These are phyloP conservation scores for Sciaenops ocellatus DNA, from an alignment of 2,797 vertebrate species.

Conservation along the genomic window DNA sequence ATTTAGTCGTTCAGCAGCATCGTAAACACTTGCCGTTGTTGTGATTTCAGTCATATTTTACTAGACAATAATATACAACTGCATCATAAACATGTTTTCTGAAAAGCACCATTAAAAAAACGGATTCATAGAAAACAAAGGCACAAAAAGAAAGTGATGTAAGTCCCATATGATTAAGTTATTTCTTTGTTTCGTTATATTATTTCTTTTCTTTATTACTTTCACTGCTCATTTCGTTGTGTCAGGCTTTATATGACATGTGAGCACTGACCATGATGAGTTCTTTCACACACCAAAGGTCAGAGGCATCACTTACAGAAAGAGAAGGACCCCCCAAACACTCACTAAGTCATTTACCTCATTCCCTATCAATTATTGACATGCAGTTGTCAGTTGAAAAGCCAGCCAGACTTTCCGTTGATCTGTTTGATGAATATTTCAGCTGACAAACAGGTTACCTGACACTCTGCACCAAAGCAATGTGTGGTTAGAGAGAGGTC, in stretches of 20 bases:
- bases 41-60: neutral
- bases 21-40: neutral
- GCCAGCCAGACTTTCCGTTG: conserved; percentile 82
- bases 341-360: conserved; percentile 68
- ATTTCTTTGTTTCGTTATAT: neutral
- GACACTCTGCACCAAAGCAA: conserved; percentile 70
- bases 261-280: conserved; percentile 66
- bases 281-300: conserved; percentile 85
- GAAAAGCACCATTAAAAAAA: neutral
- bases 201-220: conserved; percentile 78
- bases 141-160: neutral
- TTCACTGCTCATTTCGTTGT: conserved; percentile 85
- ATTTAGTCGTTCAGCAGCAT: neutral
- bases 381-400: conserved; percentile 77
- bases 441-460: conserved; percentile 81
- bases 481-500: conserved; percentile 70
- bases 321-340: conserved; percentile 64
- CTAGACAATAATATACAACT: neutral
- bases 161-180: neutral
- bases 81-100: neutral
- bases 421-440: conserved; percentile 85
- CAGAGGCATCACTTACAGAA: conserved; percentile 85
- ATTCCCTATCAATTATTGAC: conserved; percentile 80
- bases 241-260: conserved; percentile 57
- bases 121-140: neutral